A percentile compares a stretch with the other conserved stretches of the same genome.
These are phyloP conservation scores for Nephrotoma appendiculata DNA, from an alignment of 2,888 invertebrate species.

Conservation along the genomic window DNA sequence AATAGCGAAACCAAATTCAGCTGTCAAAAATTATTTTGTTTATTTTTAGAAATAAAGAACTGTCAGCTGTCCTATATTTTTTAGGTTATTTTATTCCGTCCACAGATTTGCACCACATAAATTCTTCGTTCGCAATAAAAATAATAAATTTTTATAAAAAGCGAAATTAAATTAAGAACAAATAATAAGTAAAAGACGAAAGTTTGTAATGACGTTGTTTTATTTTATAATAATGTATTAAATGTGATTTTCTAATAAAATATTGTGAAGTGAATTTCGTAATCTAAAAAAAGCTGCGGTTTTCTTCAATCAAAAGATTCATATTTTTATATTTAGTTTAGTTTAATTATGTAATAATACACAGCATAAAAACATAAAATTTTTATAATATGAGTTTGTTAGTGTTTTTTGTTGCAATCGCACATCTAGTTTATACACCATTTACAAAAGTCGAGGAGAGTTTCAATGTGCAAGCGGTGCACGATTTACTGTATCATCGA, in stretches of 20 bases:
- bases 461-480: slow-evolving; percentile 96
- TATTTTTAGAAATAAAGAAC: not conserved
- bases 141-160: not conserved
- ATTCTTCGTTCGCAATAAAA: not conserved
- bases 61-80: not conserved
- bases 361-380: not conserved
- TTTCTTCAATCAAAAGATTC: not conserved
- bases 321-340: not conserved
- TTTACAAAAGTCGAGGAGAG: slow-evolving; percentile 99
- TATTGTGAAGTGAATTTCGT: not conserved
- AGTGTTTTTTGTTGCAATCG: slow-evolving; percentile 56
- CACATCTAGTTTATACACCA: slow-evolving; percentile 77
- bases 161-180: not conserved
- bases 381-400: slow-evolving; percentile 48
- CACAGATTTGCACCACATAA: not conserved
- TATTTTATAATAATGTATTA: not conserved
- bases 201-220: not conserved
- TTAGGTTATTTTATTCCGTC: not conserved
- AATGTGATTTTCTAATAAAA: not conserved
- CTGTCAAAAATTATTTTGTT: not conserved
- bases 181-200: not conserved
- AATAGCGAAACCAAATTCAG: not conserved
- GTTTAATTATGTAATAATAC: not conserved
- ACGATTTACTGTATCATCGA: slow-evolving; percentile 86
- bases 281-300: not conserved